phyloP scores from a whole-genome alignment of 2,113 vertebrate genomes.

The Pterocles gutturalis region DNA sequence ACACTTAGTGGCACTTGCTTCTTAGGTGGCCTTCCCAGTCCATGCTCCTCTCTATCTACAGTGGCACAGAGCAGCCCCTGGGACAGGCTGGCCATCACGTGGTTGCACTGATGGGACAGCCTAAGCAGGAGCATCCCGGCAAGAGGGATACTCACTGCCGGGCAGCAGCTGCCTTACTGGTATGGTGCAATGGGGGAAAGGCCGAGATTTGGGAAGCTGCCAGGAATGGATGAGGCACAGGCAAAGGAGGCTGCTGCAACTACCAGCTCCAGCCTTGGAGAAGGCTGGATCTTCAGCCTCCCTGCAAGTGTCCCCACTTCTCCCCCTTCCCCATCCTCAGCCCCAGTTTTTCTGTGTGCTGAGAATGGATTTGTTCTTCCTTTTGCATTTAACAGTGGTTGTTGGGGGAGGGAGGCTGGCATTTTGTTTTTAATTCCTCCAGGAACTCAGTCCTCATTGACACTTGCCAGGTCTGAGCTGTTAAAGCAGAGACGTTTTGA shows the following conservation, averaged over 20 bases:
- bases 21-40: not conserved
- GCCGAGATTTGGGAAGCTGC: not conserved
- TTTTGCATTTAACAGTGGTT: not conserved
- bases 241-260: not conserved
- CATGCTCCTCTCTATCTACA: not conserved
- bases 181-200: not conserved
- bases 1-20: not conserved
- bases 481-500: not conserved
- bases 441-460: constrained; percentile 5
- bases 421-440: not conserved
- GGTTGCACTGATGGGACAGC: not conserved
- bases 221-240: not conserved
- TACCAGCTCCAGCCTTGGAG: not conserved
- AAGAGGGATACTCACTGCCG: not conserved
- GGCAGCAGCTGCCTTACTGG: not conserved
- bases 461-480: not conserved
- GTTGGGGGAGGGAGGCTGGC: not conserved
- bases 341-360: accelerated
- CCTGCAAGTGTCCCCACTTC: not conserved
- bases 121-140: not conserved
- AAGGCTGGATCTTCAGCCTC: not conserved
- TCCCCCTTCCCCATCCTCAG: not conserved
- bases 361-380: not conserved
- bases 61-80: accelerated
- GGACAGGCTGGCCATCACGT: accelerated